phyloP scores from a whole-genome alignment of 2,797 vertebrate species.

The Mus spretus region DNA sequence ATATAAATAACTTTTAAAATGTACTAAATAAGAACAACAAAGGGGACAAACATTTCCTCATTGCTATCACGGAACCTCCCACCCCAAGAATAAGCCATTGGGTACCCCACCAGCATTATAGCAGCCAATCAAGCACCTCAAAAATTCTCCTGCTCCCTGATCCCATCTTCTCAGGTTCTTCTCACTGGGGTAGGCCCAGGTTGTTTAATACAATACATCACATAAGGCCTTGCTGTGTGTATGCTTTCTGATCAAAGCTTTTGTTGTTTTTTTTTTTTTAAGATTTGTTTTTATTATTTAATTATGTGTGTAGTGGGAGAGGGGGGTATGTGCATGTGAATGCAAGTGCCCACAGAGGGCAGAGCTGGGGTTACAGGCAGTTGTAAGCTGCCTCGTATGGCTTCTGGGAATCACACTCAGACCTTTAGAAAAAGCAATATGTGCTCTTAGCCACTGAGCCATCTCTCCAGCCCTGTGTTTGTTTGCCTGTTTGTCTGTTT shows the following conservation, averaged over 20 bases:
- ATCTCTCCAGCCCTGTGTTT: background rate
- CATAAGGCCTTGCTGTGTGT: background rate
- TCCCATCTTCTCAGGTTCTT: background rate
- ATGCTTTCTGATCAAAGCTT: background rate
- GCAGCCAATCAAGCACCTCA: background rate
- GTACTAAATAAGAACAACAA: background rate
- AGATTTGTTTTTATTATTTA: background rate
- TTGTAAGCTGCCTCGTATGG: background rate
- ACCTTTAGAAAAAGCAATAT: background rate
- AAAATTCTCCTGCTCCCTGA: background rate
- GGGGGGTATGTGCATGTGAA: background rate
- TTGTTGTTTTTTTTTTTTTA: background rate
- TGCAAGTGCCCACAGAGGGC: background rate
- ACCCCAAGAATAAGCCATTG: background rate
- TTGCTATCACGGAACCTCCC: background rate
- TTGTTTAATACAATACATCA: background rate
- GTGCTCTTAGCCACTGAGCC: background rate
- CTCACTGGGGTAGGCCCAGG: background rate
- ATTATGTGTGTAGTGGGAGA: background rate
- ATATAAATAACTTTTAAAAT: background rate
- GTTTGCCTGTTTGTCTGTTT: background rate
- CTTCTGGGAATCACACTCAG: background rate
- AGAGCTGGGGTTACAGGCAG: too few relatives aligned
- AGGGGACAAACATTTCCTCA: background rate
- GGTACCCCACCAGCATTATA: too few relatives aligned